Conservation (phyloP, 1,140 invertebrate genomes). For the Coenobita brevimanus region DNA sequence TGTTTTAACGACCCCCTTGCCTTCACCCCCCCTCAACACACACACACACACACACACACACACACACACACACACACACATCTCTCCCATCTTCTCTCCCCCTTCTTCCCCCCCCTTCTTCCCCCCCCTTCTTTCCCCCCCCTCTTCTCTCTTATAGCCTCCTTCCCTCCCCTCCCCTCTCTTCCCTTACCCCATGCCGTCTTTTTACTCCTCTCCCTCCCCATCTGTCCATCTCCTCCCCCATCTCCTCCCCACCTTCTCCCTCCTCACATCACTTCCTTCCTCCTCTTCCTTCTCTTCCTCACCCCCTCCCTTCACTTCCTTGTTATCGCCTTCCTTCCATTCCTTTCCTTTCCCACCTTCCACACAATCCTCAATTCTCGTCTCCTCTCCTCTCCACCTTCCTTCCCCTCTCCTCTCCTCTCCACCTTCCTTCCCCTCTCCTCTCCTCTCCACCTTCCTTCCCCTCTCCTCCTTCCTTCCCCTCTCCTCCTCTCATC, state of each 20-base stretch:
- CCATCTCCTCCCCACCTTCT: neutral
- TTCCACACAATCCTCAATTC: no score
- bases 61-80: conserved; percentile 8
- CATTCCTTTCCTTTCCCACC: no score
- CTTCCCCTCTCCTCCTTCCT: neutral
- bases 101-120: neutral
- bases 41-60: conserved; percentile 20
- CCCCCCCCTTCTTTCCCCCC: no score
- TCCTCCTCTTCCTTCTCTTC: neutral
- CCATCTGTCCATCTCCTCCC: neutral
- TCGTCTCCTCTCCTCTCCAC: no score
- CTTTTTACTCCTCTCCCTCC: neutral
- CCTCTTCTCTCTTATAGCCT: neutral
- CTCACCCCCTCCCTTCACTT: neutral
- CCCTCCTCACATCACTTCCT: no score
- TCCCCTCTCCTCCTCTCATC: no score
- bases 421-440: no score
- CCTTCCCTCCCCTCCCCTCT: neutral
- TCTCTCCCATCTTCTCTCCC: conserved; percentile 8
- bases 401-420: no score
- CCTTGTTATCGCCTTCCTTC: no score
- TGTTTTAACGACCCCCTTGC: neutral
- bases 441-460: neutral
- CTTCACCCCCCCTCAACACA: no score
- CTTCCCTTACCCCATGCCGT: neutral